A percentile compares a stretch with the other conserved stretches of the same genome.
Conservation (phyloP, 2,888 invertebrate species). For the Callimorpha dominula region DNA sequence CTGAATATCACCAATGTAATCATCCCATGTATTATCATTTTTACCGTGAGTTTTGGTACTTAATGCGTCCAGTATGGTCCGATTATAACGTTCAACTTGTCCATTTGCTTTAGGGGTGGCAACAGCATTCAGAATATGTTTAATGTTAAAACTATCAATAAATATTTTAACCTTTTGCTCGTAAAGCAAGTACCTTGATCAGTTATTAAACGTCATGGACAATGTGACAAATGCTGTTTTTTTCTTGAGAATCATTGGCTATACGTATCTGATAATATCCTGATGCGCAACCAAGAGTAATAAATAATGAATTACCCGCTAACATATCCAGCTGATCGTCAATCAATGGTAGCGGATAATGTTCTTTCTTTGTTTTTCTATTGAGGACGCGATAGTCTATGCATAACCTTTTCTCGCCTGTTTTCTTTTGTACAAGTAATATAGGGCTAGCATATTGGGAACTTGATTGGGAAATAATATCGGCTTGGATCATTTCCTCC, state of each 20-base stretch:
- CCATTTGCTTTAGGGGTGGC: constrained; percentile 24
- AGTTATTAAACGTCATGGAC: constrained; percentile 15
- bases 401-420: constrained; percentile 21
- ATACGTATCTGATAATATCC: not conserved
- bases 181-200: constrained; percentile 23
- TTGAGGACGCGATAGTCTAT: constrained; percentile 43
- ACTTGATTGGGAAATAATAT: constrained; percentile 33
- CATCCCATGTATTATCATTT: constrained; percentile 19
- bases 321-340: constrained; percentile 47
- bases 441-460: constrained; percentile 48
- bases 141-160: not conserved
- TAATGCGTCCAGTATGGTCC: constrained; percentile 14
- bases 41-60: constrained; percentile 12
- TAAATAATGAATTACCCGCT: constrained; percentile 36
- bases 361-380: constrained; percentile 34
- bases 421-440: constrained; percentile 47
- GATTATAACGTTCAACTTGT: constrained; percentile 19
- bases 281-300: constrained; percentile 24
- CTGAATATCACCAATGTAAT: constrained; percentile 10
- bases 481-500: constrained; percentile 40
- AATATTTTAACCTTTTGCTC: constrained; percentile 13
- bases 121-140: constrained; percentile 23
- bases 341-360: constrained; percentile 42
- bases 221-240: constrained; percentile 46
- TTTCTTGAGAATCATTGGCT: too few relatives aligned